Percentiles rank a stretch among this genome's conserved stretches.
Evolutionary conservation across 2,888 invertebrate species (phyloP).

Genomic region (Dolichopus griseipennis): DNA sequence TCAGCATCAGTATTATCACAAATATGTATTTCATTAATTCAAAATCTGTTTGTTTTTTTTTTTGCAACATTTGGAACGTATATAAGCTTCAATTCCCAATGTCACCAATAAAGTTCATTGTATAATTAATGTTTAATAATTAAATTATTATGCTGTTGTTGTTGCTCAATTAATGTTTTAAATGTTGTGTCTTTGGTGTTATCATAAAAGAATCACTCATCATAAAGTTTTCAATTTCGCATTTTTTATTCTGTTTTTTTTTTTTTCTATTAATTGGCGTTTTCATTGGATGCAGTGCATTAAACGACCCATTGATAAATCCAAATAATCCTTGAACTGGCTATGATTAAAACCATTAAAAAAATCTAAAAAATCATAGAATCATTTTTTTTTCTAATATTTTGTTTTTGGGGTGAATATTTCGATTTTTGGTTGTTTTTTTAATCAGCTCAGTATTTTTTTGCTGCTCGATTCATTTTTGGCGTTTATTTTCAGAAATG

Average conservation of each 20-base stretch:
- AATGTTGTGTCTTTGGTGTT: neutral
- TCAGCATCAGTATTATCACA: too few relatives aligned
- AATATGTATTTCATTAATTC: too few relatives aligned
- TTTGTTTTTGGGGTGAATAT: neutral
- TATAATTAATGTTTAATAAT: neutral
- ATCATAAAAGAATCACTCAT: neutral
- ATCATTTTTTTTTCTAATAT: neutral
- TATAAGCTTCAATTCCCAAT: too few relatives aligned
- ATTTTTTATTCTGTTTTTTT: too few relatives aligned
- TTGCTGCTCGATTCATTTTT: neutral
- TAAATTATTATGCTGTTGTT: neutral
- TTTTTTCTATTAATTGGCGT: neutral
- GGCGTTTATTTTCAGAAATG: neutral
- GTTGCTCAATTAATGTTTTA: neutral
- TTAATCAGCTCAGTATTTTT: neutral
- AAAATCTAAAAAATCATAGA: neutral
- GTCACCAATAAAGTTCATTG: neutral
- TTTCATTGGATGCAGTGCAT: conserved; percentile 15
- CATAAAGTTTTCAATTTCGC: neutral
- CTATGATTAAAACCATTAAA: neutral
- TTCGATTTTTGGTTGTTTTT: neutral
- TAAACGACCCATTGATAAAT: conserved; percentile 19
- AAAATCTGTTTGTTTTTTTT: too few relatives aligned
- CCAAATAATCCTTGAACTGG: conserved; percentile 17
- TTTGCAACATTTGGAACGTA: too few relatives aligned